These are phyloP conservation scores for Lophotis ruficrista DNA, from an alignment of 2,113 vertebrate genomes.

Conservation along the genomic window DNA sequence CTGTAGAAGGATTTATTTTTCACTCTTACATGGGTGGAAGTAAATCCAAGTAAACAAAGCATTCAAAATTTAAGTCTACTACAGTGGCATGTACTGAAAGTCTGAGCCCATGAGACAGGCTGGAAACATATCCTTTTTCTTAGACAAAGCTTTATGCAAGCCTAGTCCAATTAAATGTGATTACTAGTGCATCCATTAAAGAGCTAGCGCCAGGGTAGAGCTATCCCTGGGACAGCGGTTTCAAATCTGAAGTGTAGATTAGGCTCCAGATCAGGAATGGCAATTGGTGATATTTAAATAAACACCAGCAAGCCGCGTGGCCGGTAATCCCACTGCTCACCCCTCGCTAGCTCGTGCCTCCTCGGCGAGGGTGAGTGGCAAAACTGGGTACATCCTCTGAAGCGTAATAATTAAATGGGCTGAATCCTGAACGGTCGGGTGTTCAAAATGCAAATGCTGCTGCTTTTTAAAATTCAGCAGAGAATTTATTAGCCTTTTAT, in stretches of 20 bases:
- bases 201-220: not conserved
- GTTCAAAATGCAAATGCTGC: conserved; percentile 46
- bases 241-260: not conserved
- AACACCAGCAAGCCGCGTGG: not conserved
- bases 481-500: conserved; percentile 18
- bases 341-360: not conserved
- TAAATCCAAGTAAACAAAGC: conserved; percentile 1
- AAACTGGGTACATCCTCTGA: not conserved
- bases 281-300: not conserved
- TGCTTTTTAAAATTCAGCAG: not conserved
- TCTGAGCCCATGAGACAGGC: not conserved
- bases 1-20: not conserved
- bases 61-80: not conserved
- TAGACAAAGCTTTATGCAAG: not conserved
- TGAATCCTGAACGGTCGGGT: not conserved
- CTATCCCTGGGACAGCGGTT: not conserved
- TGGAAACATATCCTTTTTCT: not conserved
- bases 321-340: not conserved
- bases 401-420: conserved; percentile 9
- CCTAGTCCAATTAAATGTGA: not conserved
- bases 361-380: not conserved
- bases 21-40: not conserved
- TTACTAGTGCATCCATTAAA: not conserved
- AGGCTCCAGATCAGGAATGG: not conserved
- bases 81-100: not conserved